Percentiles rank a stretch among this genome's conserved stretches.
Conservation (phyloP, 2,113 vertebrate genomes). For the Euleptes europaea region DNA sequence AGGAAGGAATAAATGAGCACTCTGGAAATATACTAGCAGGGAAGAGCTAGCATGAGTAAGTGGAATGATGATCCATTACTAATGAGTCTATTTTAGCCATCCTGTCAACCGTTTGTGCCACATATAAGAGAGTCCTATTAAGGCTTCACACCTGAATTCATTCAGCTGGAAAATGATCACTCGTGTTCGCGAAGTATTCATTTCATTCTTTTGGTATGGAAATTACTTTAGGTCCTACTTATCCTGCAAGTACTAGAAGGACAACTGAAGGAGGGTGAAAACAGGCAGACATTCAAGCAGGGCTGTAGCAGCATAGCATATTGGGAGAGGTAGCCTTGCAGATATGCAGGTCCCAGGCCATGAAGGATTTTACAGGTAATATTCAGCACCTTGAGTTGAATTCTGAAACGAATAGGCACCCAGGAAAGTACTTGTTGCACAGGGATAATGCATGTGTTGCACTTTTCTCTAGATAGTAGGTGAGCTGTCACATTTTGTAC, state of each 20-base stretch:
- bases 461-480: no score
- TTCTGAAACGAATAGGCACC: no score
- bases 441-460: no score
- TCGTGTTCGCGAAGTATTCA: background rate
- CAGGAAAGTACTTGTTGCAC: no score
- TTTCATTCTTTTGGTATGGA: background rate
- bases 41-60: conserved; percentile 1
- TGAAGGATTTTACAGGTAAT: no score
- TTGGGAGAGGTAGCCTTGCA: no score
- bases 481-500: no score
- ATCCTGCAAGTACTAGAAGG: background rate
- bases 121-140: conserved; percentile 23
- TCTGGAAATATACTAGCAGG: conserved; percentile 14
- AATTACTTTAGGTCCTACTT: background rate
- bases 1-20: conserved; percentile 45
- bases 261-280: background rate
- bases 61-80: conserved; percentile 20
- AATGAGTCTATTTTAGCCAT: conserved; percentile 29
- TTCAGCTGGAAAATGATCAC: conserved; percentile 34
- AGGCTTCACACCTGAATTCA: conserved; percentile 14
- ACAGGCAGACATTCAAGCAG: background rate
- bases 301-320: no score
- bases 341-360: no score
- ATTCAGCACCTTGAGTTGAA: no score
- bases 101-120: conserved; percentile 27